Conservation (phyloP, 2,113 vertebrate genomes). For the Poecile atricapillus region DNA sequence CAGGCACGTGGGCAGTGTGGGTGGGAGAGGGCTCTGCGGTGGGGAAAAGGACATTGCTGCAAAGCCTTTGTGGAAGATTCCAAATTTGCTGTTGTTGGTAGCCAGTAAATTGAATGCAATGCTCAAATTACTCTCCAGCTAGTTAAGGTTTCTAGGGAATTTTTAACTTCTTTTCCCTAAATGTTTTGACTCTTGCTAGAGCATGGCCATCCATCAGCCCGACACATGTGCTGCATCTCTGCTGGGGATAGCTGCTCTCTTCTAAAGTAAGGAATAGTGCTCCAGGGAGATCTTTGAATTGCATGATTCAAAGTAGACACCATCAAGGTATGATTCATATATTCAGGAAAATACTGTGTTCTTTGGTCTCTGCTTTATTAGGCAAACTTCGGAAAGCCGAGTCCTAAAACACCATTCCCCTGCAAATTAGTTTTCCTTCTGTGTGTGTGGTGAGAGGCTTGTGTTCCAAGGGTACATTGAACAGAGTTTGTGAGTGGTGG, state of each 20-base stretch:
- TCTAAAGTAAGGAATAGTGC: slow-evolving; percentile 11
- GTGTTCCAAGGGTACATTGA: neutral
- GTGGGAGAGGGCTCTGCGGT: neutral
- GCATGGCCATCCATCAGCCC: slow-evolving; percentile 28
- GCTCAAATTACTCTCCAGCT: neutral
- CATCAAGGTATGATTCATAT: slow-evolving; percentile 41
- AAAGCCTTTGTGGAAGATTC: neutral
- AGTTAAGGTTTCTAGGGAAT: neutral
- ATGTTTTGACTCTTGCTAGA: neutral
- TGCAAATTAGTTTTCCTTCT: slow-evolving; percentile 5
- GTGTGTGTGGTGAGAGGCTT: neutral
- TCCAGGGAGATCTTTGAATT: slow-evolving; percentile 34
- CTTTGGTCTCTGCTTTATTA: slow-evolving; percentile 11
- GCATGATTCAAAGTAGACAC: slow-evolving; percentile 19
- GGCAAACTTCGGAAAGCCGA: neutral
- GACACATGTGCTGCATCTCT: neutral
- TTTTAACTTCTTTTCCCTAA: neutral
- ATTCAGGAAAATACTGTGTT: neutral
- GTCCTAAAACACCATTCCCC: neutral
- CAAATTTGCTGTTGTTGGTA: neutral
- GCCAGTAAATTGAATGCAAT: neutral
- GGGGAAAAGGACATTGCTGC: neutral
- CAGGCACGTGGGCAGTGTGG: neutral
- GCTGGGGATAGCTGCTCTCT: slow-evolving; percentile 29
- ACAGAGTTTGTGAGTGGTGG: neutral